Evolutionary conservation across 2,888 invertebrate species (phyloP).

Genomic region (Cynaeus angustus): DNA sequence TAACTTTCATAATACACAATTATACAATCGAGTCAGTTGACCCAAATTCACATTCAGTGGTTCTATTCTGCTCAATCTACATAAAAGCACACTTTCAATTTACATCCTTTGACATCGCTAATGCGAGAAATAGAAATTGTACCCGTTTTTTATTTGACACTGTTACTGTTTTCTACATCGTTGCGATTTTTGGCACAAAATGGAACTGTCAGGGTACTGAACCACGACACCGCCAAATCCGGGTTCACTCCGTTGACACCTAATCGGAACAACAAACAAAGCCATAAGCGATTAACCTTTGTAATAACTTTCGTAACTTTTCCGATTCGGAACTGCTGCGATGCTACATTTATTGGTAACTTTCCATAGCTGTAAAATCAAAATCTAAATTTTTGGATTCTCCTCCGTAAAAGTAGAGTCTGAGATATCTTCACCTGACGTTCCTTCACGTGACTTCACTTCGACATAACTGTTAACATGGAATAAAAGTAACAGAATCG

Average conservation of each 20-base stretch:
- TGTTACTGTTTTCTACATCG: constrained; percentile 22
- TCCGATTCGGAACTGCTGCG: background rate
- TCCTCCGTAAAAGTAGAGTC: constrained; percentile 45
- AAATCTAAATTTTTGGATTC: constrained; percentile 6
- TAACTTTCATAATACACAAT: constrained; percentile 64
- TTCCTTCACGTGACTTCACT: constrained; percentile 50
- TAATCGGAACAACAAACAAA: constrained; percentile 1
- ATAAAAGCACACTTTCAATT: constrained; percentile 39
- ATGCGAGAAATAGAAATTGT: constrained; percentile 22
- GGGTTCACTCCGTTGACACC: constrained; percentile 22
- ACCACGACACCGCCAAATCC: constrained; percentile 27
- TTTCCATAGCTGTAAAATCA: background rate
- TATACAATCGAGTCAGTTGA: constrained; percentile 61
- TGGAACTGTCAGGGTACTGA: constrained; percentile 7
- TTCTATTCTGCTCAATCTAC: constrained; percentile 36
- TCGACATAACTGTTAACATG: constrained; percentile 52
- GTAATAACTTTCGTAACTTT: background rate
- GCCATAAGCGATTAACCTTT: background rate
- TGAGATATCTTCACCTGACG: constrained; percentile 20
- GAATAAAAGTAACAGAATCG: constrained; percentile 59
- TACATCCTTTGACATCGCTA: constrained; percentile 29
- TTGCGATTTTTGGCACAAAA: constrained; percentile 15
- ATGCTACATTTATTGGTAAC: no score
- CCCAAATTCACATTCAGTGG: constrained; percentile 53
- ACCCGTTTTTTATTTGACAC: constrained; percentile 24